Evolutionary conservation across 2,113 vertebrate genomes (phyloP).

Genomic region (Eupsittula cactorum): DNA sequence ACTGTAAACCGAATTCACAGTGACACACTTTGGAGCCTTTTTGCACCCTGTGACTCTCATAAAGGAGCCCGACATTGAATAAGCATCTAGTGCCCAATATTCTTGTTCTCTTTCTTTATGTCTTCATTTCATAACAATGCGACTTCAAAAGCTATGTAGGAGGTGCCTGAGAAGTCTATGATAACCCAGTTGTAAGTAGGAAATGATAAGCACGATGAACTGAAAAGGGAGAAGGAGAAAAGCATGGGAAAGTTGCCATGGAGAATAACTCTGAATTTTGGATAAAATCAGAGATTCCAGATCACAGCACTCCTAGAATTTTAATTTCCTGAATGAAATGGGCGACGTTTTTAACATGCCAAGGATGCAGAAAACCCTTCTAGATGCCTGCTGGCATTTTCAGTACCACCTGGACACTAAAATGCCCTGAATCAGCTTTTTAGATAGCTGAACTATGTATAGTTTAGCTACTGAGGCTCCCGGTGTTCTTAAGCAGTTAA

Average conservation of each 20-base stretch:
- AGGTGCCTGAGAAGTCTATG: constrained; percentile 10
- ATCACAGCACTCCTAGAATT: background rate
- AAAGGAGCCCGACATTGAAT: background rate
- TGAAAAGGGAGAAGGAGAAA: background rate
- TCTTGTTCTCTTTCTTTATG: background rate
- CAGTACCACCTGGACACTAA: background rate
- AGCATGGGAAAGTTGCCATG: background rate
- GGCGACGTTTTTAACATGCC: background rate
- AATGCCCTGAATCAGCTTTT: background rate
- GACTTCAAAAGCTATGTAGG: constrained; percentile 17
- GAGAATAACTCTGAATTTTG: background rate
- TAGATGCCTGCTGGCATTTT: background rate
- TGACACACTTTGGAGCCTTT: background rate
- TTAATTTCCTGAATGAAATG: background rate
- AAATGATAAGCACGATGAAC: background rate
- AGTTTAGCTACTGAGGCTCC: background rate
- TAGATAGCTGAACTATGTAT: background rate
- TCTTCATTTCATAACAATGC: constrained; percentile 11
- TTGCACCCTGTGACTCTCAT: background rate
- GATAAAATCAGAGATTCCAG: background rate
- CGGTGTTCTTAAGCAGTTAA: background rate
- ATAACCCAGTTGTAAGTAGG: constrained; percentile 16
- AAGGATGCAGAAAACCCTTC: background rate
- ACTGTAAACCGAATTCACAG: background rate
- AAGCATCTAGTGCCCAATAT: background rate